These are phyloP conservation scores for Maniola jurtina DNA, from an alignment of 1,140 invertebrate genomes.

Conservation along the genomic window DNA sequence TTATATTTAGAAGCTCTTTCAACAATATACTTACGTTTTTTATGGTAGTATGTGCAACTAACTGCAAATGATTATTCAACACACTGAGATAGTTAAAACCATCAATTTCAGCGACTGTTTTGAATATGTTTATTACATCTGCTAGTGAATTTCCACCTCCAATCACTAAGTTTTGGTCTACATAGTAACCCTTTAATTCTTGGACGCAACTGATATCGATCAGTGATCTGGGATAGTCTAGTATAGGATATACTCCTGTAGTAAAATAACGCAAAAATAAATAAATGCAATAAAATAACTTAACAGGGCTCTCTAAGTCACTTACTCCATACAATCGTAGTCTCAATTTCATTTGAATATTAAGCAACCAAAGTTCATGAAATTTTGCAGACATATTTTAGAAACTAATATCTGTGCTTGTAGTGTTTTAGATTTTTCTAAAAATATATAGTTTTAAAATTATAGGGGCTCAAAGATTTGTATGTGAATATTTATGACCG, in stretches of 20 bases:
- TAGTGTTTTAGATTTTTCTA: too few relatives aligned
- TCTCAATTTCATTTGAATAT: too few relatives aligned
- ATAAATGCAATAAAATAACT: too few relatives aligned
- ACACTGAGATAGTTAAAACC: slow-evolving; percentile 62
- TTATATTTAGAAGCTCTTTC: too few relatives aligned
- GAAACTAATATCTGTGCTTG: too few relatives aligned
- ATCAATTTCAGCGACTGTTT: slow-evolving; percentile 51
- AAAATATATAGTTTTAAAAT: too few relatives aligned
- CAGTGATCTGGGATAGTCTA: slow-evolving; percentile 71
- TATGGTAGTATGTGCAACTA: slow-evolving; percentile 85
- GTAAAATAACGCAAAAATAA: neutral
- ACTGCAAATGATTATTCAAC: slow-evolving; percentile 78
- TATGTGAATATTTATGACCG: too few relatives aligned
- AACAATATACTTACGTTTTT: slow-evolving; percentile 82
- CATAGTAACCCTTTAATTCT: slow-evolving; percentile 80
- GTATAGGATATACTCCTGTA: slow-evolving; percentile 51
- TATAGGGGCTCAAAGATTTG: too few relatives aligned
- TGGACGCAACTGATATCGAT: slow-evolving; percentile 84
- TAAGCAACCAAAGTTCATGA: too few relatives aligned
- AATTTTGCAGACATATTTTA: too few relatives aligned
- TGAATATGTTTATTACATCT: slow-evolving; percentile 78
- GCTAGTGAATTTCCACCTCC: slow-evolving; percentile 81
- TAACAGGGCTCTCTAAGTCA: too few relatives aligned
- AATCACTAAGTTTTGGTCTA: slow-evolving; percentile 68
- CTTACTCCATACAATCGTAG: too few relatives aligned